Base-by-base conservation (phyloP, 2,797 vertebrate genomes). In the Luscinia megarhynchos region DNA sequence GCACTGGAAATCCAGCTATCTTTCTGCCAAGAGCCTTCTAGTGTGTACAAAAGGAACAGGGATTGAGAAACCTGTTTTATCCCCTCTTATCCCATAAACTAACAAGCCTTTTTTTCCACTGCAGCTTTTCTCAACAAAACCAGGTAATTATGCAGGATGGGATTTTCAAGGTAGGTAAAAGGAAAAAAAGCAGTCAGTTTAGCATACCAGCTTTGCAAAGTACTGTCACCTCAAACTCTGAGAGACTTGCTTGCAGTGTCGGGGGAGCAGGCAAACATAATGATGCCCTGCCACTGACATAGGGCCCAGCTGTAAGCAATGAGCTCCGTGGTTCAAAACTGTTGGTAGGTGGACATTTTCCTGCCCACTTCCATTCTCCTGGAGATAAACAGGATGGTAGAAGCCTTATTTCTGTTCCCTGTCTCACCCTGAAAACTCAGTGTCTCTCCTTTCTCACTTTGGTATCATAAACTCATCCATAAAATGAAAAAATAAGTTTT, bases 21-120 rank as follows among this genome's bases (percentile, higher is more conserved):
- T 88, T 85, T 90, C 66, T 88, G 85, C 85, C 80, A 94, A 93
- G n/a, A 92, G 59, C 70, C 64, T 91, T 72, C 82, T 36, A 50
- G 26, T 10, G 11, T 3, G 32, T 51, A 93, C 80, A 96, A 78
- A 96, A 84, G 59, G 45, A 84, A 81, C 1, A 4, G 82, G 63
- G 74, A 88, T 11, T 61, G 53, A 7, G 72, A 79, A 76, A 90
- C 50, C 45, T n/a, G n/a, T 26, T 90, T 94, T 74, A 88, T 86
- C 80, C 48, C 26, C 24, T 73, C 63, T 91, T 76, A 88, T 79
- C 91, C 66, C 53, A 54, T 73, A 88, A 82, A 95, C 73, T 82
- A 95, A 89, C 69, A 92, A 76, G 70, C 38, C 63, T 87, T 87
- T 91, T 91, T 77, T 59, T 92, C 48, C 40, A 29, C 43, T 77